Base-by-base conservation (phyloP, 2,113 vertebrate genomes). In the Silurus glanis region DNA sequence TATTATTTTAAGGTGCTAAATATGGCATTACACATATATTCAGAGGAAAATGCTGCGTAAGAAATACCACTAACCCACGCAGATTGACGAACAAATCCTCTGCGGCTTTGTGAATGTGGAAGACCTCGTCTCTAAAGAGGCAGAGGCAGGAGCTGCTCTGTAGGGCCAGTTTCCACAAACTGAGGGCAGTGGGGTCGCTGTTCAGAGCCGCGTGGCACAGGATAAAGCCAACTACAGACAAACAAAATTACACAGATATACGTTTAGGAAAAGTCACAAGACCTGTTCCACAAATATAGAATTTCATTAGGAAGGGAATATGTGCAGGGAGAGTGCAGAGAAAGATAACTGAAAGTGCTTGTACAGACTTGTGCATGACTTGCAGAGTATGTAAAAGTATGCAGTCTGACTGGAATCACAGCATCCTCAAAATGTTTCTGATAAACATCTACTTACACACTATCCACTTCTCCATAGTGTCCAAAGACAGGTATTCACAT, bases 401-500 rank as follows among this genome's bases (percentile, higher is more conserved):
- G 56, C 56, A 37, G 28, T 80, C 56, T 80, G 28, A 59, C 28
- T 28, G 23, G 17, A 80, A 80, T 45, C 28, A 37, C 78, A 59
- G 16, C 21, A n/a, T 55, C 17, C 28, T 16, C 6, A 37, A 69
- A 7, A 72, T n/a, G 6, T 21, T 21, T 21, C 45, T 0, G 1
- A 49, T 0, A 74, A 45, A 55, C 17, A 64, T 25, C 49, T 28
- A 98, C 98, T 98, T 95, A 99, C 98, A 99, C 86, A 99, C 97
- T 61, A 99, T 99, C 98, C 98, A 99, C 92, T 99, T 99, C 92
- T 99, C 98, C 98, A 99, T 99, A 23, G 96, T 85, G 91, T 99
- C 98, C 94, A 99, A 94, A 61, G 98, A 99, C 8, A 99, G 95
- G 90, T 99, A 99, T 96, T 99, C 98, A 95, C 98, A 99, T 0